Evolutionary conservation across 1,140 invertebrate genomes (phyloP).

Genomic region (Cydia pomonella): DNA sequence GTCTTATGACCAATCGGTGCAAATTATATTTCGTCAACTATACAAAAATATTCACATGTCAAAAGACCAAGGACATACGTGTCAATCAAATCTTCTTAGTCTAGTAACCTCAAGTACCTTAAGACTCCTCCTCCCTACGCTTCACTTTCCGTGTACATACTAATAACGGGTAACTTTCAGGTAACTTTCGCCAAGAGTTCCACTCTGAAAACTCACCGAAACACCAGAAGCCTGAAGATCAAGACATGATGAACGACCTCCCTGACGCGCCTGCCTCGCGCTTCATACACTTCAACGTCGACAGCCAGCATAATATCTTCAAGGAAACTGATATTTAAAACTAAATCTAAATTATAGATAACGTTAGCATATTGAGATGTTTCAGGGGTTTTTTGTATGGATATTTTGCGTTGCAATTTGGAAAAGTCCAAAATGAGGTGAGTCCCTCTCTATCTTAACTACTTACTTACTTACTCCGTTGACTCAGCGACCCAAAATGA

Average conservation of each 20-base stretch:
- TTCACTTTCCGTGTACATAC: constrained; percentile 20
- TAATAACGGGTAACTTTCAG: constrained; percentile 47
- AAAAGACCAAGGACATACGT: no score
- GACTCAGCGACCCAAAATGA: no score
- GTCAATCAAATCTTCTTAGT: no score
- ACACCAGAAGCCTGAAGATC: constrained; percentile 55
- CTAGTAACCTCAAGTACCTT: no score
- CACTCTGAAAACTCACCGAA: constrained; percentile 66
- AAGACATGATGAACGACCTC: constrained; percentile 41
- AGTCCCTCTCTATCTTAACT: no score
- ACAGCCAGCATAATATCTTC: constrained; percentile 61
- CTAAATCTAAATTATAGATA: constrained; percentile 35
- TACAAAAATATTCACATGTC: no score
- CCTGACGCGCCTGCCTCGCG: constrained; percentile 55
- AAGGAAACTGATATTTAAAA: constrained; percentile 77
- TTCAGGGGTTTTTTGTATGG: neutral
- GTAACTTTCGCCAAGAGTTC: constrained; percentile 66
- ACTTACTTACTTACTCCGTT: no score
- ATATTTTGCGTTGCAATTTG: neutral
- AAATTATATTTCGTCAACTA: no score
- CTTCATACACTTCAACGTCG: constrained; percentile 70
- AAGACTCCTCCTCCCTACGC: no score
- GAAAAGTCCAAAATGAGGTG: no score
- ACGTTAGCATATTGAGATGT: constrained; percentile 17
- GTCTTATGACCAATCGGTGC: no score